Evolutionary conservation across 2,888 invertebrate species (phyloP), one percentile per base, ranked within the genome.

Genomic region (Cantharis rustica): DNA sequence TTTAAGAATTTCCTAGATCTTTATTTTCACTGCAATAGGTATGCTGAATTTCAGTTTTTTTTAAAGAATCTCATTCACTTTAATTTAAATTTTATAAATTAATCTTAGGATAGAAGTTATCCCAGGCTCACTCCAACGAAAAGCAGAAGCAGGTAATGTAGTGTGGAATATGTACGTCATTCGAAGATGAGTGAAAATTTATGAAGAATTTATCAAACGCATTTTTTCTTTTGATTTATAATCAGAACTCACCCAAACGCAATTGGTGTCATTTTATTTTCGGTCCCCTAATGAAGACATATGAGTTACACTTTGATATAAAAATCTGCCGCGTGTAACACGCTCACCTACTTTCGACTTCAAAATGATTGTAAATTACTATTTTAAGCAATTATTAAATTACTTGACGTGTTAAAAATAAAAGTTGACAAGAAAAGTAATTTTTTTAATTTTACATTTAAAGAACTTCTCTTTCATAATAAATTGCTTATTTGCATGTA

Each of bases 321-420:
- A 47, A 47, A 47, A 47, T n/a, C 47, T 9, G 47, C 47, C 47
- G 47, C 47, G 47, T 47, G 47, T 47, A n/a, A 9, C 47, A 47
- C 47, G 47, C 47, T 47, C 47, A n/a, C 47, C 47, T 47, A 47
- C 47, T 47, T 47, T 47, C 47, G 47, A 47, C 47, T 47, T 47
- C 13, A 47, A 47, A 47, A 47, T 47, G 47, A 47, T 66, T 66
- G 23, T 66, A 66, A 66, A 66, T 66, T 66, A 66, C 64, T 20
- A 66, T 66, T 23, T 66, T 66, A 66, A 17, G 23, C 64, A 66
- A 66, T 66, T 66, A 66, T 66, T 66, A 66, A 66, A 66, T 66
- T 66, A 66, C 16, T 15, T 66, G 64, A 66, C 64, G 64, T 66
- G 63, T 63, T 66, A 66, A 66, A 66, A 66, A 23, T n/a, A 23